Percentiles rank a stretch among this genome's conserved stretches.
These are phyloP conservation scores for Chiroxiphia lanceolata DNA, from an alignment of 2,797 vertebrate species.

Conservation along the genomic window DNA sequence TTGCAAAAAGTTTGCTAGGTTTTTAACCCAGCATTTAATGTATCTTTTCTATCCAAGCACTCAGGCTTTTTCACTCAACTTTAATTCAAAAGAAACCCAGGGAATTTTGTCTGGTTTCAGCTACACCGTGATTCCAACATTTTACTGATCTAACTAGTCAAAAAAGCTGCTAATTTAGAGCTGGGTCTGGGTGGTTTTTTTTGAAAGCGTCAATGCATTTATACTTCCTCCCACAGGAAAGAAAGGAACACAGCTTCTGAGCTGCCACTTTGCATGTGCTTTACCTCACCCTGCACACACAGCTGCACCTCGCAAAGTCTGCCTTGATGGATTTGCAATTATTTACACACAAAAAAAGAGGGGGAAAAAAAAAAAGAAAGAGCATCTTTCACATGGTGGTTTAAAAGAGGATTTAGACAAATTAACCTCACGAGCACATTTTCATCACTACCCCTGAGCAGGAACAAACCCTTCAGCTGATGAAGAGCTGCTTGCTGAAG, in stretches of 20 bases:
- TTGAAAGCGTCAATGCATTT: background rate
- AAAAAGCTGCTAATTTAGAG: background rate
- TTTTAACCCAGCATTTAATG: background rate
- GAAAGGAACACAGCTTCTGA: background rate
- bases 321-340: background rate
- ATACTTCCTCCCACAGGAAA: background rate
- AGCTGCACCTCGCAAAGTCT: background rate
- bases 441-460: background rate
- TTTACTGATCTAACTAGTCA: background rate
- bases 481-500: background rate
- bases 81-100: background rate
- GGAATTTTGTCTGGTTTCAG: background rate
- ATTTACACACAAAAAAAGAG: background rate
- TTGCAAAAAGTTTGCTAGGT: background rate
- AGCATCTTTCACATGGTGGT: background rate
- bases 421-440: background rate
- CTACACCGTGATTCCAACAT: background rate
- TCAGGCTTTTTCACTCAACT: background rate
- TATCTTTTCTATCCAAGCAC: background rate
- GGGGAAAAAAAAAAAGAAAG: accelerated
- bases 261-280: background rate
- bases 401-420: slow-evolving; percentile 27
- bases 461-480: background rate
- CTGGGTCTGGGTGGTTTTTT: background rate
- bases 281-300: background rate